phyloP scores from a whole-genome alignment of 2,888 invertebrate genomes.

The Sericinus montela region DNA sequence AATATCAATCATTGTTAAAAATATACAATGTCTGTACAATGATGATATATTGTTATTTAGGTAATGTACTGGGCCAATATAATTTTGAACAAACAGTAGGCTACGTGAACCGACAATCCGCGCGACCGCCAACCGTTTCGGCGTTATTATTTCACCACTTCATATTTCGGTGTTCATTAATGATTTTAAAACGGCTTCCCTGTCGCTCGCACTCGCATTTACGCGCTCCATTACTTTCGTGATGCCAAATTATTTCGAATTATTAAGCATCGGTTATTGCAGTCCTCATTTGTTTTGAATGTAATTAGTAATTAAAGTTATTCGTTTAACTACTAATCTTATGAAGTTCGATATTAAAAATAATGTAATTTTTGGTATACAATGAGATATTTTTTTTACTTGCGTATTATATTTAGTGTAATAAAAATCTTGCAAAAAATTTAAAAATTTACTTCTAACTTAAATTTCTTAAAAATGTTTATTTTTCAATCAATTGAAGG shows the following conservation, averaged over 20 bases:
- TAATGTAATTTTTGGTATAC: too few relatives aligned
- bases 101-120: not conserved
- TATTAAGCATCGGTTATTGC: slow-evolving; percentile 17
- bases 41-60: not conserved
- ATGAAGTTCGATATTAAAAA: too few relatives aligned
- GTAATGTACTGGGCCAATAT: not conserved
- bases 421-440: too few relatives aligned
- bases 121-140: slow-evolving; percentile 5
- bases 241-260: slow-evolving; percentile 26
- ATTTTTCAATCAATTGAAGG: too few relatives aligned
- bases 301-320: slow-evolving; percentile 8
- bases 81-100: not conserved
- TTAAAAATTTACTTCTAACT: too few relatives aligned
- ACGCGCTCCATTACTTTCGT: slow-evolving; percentile 42
- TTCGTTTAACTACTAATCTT: too few relatives aligned
- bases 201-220: slow-evolving; percentile 52
- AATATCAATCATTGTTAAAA: too few relatives aligned
- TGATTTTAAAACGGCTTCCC: slow-evolving; percentile 61
- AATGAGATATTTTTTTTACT: too few relatives aligned
- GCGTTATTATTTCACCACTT: slow-evolving; percentile 55
- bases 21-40: not conserved
- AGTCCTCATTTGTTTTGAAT: slow-evolving; percentile 14
- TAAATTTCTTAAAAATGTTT: too few relatives aligned
- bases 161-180: slow-evolving; percentile 66
- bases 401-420: too few relatives aligned